Base-by-base conservation (phyloP, 2,888 invertebrate species). In the Alcis repandata region DNA sequence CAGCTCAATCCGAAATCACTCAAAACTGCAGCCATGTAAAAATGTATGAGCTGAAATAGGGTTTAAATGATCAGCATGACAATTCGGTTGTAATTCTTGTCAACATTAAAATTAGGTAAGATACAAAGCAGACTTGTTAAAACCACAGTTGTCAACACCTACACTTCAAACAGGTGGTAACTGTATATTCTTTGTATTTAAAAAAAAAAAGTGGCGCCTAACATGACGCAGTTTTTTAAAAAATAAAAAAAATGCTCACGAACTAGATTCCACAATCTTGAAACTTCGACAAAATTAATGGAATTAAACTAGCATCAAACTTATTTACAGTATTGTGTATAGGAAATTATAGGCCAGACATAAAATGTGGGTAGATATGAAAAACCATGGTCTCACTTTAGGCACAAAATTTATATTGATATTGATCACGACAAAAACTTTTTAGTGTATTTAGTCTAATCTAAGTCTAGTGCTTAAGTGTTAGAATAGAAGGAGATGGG, bases 401-500 rank as follows among this genome's bases (percentile, higher is more conserved):
- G 19, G 2, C 51, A 51, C n/a, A 3, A 36, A 19, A 2, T 13
- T 46, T 46, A 0, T 8, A 17, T 22, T 46, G 15, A 27, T 27
- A 4, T 22, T 51, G 19, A 48, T 48, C 15, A 48, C 27, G 32
- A 17, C 8, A 20, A n/a, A 17, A 33, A n/a, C 4, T 13, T 9
- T 58, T 38, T 0, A 36, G 20, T 32, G 8, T 27, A 49, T 48
- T 48, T 38, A 33, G 38, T 54, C 36, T 51, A 56, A 22, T 33
- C 57, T 46, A 58, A 19, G 15, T 54, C 41, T 65, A 65, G 45
- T 60, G 73, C 77, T 76, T 75, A 76, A 72, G 71, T 77, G 75
- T 81, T 77, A 79, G 58, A 70, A 75, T 74, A 80, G 90, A 88
- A 91, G 89, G 89, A 86, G 87, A 80, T 86, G 90, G 91, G 91